phyloP scores from a whole-genome alignment of 2,113 vertebrate species.

The Phalacrocorax brasilianus region DNA sequence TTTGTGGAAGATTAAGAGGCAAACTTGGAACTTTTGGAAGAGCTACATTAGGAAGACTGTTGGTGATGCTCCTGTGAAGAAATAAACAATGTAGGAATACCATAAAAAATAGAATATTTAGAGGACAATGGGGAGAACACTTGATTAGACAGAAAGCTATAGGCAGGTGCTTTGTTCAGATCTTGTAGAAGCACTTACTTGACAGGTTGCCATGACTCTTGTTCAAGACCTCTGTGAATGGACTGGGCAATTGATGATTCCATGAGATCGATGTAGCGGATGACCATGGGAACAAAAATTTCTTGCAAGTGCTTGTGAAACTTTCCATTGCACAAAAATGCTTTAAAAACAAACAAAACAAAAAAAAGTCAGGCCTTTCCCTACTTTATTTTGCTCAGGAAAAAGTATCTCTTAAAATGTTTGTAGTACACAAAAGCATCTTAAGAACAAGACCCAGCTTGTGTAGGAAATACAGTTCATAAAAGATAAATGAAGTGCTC shows the following conservation, averaged over 20 bases:
- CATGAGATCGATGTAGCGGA: slow-evolving; percentile 98
- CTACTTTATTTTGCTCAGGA: not conserved
- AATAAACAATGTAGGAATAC: slow-evolving; percentile 79
- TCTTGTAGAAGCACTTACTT: slow-evolving; percentile 80
- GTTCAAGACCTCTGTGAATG: slow-evolving; percentile 94
- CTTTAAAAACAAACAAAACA: slow-evolving; percentile 76
- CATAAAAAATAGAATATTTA: slow-evolving; percentile 72
- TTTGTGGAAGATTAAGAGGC: slow-evolving; percentile 93
- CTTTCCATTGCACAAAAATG: slow-evolving; percentile 88
- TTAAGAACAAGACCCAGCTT: not conserved
- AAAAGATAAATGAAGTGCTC: not conserved
- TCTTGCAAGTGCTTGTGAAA: slow-evolving; percentile 98
- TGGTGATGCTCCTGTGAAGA: slow-evolving; percentile 93
- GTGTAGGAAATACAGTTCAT: not conserved
- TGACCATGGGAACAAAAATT: slow-evolving; percentile 90
- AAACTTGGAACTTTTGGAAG: slow-evolving; percentile 97
- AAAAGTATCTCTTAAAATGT: not conserved
- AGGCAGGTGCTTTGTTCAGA: not conserved
- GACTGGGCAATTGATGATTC: slow-evolving; percentile 98
- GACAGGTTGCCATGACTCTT: slow-evolving; percentile 96
- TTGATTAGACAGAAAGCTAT: slow-evolving; percentile 38
- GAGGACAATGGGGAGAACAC: slow-evolving; percentile 56
- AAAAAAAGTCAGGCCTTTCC: slow-evolving; percentile 27
- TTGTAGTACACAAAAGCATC: not conserved
- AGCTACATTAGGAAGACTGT: slow-evolving; percentile 94